Percentiles rank a stretch among this genome's conserved stretches.
phyloP scores from a whole-genome alignment of 2,797 vertebrate species.

The Argyrosomus regius region DNA sequence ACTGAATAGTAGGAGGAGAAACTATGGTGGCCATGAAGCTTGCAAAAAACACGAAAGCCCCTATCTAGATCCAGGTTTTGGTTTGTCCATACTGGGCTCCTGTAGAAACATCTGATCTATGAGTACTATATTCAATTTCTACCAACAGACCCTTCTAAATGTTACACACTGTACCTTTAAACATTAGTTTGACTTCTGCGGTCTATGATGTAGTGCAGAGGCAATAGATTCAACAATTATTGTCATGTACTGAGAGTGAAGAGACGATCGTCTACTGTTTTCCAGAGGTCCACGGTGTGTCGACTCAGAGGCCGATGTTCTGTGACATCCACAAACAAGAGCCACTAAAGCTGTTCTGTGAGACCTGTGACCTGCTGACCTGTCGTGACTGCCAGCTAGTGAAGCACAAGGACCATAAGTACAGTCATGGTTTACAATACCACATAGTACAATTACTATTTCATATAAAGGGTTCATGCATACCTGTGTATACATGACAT shows the following conservation, averaged over 20 bases:
- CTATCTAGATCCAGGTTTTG: too few species aligned
- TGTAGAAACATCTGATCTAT: too few species aligned
- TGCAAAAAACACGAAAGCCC: too few species aligned
- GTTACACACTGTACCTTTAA: too few species aligned
- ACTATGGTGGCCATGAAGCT: too few species aligned
- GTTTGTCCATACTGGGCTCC: too few species aligned
- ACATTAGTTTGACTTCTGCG: neutral
- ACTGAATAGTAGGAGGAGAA: too few species aligned
- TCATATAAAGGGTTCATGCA: neutral
- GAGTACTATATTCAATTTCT: too few species aligned
- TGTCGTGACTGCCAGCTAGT: constrained; percentile 93
- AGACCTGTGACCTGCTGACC: constrained; percentile 93
- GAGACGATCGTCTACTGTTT: constrained; percentile 33
- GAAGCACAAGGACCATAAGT: constrained; percentile 95
- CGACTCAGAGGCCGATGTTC: constrained; percentile 89
- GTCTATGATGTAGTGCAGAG: too few species aligned
- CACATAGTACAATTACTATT: neutral
- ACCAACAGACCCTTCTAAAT: too few species aligned
- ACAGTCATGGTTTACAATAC: constrained; percentile 19
- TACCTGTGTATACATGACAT: neutral
- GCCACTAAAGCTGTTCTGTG: constrained; percentile 93
- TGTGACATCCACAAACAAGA: constrained; percentile 94
- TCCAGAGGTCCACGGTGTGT: constrained; percentile 87
- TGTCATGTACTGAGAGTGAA: neutral
- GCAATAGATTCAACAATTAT: neutral